These are phyloP conservation scores for Cyrtorhinus lividipennis DNA, from an alignment of 1,140 invertebrate species.

Conservation along the genomic window DNA sequence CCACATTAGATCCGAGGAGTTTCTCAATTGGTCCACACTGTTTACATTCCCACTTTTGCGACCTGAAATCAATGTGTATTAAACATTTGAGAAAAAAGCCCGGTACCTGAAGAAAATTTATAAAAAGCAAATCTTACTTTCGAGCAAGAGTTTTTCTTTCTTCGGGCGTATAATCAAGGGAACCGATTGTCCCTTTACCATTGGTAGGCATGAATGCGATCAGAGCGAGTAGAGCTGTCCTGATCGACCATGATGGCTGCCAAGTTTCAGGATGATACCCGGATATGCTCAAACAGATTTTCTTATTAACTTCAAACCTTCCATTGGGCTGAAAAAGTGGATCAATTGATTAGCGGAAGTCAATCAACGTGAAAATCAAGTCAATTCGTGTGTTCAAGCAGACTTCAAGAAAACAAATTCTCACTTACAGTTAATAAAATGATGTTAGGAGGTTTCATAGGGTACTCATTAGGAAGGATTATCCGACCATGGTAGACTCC, in stretches of 20 bases:
- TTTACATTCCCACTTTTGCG: slow-evolving; percentile 40
- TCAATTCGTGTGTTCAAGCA: too few species aligned
- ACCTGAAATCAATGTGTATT: slow-evolving; percentile 28
- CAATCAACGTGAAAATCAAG: neutral
- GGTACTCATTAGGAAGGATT: slow-evolving; percentile 80
- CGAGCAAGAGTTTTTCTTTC: slow-evolving; percentile 69
- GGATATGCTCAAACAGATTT: slow-evolving; percentile 92
- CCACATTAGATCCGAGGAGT: slow-evolving; percentile 31
- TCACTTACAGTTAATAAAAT: slow-evolving; percentile 77
- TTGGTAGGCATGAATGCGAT: slow-evolving; percentile 90
- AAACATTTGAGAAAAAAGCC: neutral
- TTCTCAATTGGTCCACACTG: slow-evolving; percentile 40
- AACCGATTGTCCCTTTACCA: slow-evolving; percentile 76
- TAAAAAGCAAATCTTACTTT: slow-evolving; percentile 36
- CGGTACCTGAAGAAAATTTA: neutral
- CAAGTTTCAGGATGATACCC: slow-evolving; percentile 96
- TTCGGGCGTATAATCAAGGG: slow-evolving; percentile 69
- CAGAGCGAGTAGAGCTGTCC: slow-evolving; percentile 80
- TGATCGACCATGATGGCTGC: slow-evolving; percentile 92
- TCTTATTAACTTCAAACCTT: slow-evolving; percentile 85
- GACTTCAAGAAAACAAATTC: too few species aligned
- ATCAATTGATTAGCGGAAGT: slow-evolving; percentile 23
- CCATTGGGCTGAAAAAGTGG: slow-evolving; percentile 81
- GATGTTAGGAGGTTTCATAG: slow-evolving; percentile 95
- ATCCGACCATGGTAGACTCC: slow-evolving; percentile 88